Evolutionary conservation across 1,140 invertebrate species (phyloP).

Genomic region (Cyclargus thomasi): DNA sequence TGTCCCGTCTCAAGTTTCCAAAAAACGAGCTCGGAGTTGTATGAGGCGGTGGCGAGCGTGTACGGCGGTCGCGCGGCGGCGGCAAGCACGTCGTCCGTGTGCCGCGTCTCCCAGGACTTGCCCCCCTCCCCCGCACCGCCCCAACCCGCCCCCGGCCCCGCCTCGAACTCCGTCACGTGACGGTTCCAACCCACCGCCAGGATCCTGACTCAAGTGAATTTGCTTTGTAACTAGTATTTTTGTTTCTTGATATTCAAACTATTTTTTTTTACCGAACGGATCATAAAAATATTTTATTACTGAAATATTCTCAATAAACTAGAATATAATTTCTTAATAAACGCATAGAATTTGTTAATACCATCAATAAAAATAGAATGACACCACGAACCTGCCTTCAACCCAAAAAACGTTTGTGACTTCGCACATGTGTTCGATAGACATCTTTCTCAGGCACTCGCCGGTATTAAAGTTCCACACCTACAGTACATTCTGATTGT

Average conservation of each 20-base stretch:
- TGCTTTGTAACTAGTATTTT: too few species aligned
- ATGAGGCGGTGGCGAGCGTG: constrained; percentile 80
- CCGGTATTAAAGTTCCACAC: constrained; percentile 89
- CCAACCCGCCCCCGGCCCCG: constrained; percentile 60
- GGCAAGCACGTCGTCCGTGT: constrained; percentile 83
- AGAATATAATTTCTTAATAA: too few species aligned
- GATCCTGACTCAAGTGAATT: constrained; percentile 70
- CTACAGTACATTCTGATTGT: constrained; percentile 37
- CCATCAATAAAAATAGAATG: neutral
- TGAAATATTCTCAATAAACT: too few species aligned
- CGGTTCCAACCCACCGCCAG: constrained; percentile 83
- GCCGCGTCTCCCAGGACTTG: constrained; percentile 80
- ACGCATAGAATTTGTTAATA: too few species aligned
- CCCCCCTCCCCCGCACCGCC: constrained; percentile 61
- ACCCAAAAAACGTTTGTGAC: constrained; percentile 78
- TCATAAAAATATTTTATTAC: too few species aligned
- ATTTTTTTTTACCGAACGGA: too few species aligned
- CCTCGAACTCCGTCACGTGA: constrained; percentile 81
- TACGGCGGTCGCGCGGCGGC: constrained; percentile 78
- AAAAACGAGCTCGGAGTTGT: constrained; percentile 85
- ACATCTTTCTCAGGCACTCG: constrained; percentile 79
- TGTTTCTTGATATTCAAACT: too few species aligned
- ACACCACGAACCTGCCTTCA: constrained; percentile 59
- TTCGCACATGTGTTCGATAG: constrained; percentile 77
- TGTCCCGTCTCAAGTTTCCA: constrained; percentile 86